Evolutionary conservation across 2,113 vertebrate species (phyloP), one percentile per base, ranked within the genome.

Genomic region (Vanacampus margaritifer): DNA sequence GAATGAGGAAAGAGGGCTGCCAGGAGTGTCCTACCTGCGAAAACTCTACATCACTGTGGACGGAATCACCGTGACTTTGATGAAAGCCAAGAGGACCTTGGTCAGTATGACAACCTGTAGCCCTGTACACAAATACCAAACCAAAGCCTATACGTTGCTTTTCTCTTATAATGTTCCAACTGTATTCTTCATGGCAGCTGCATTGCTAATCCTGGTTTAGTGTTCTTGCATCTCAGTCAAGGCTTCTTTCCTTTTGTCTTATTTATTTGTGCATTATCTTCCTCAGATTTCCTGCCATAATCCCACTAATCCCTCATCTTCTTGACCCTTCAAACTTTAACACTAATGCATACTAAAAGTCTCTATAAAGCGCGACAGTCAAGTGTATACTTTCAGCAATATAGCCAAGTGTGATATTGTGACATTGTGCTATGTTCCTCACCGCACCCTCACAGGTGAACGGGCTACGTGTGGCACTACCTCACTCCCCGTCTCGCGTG

Each of bases 1-100:
- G 72, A 93, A 92, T n/a, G 91, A 94, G 51, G 87, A 91, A 50
- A 74, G 89, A 63, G 92, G 90, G 1, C 46, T 78, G 28, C 1
- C 83, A 26, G 92, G 90, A 0, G 46, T 90, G 17, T 91, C 93
- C 63, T 92, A 89, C 81, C 84, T 94, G 45, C 89, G 74, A 32
- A 91, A 91, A 62, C 82, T 94, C 70, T 90, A 90, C 0, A 71
- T 94, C 69, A 90, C 81, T 0, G 87, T 93, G 21, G 23, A 86
- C 0, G 79, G 87, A 24, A 68, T 89, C 57, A 91, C 89, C 0
- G 72, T 95, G 76, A 93, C 89, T 0, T 48, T 94, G 76, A 91
- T 93, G 90, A 93, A 92, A 76, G 51, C 69, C 81, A 84, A 76
- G 63, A 86, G 8, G 24, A 88, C 66, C 0, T 72, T 94, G 92